Evolutionary conservation across 2,797 vertebrate species (phyloP).

Genomic region (Balearica regulorum): DNA sequence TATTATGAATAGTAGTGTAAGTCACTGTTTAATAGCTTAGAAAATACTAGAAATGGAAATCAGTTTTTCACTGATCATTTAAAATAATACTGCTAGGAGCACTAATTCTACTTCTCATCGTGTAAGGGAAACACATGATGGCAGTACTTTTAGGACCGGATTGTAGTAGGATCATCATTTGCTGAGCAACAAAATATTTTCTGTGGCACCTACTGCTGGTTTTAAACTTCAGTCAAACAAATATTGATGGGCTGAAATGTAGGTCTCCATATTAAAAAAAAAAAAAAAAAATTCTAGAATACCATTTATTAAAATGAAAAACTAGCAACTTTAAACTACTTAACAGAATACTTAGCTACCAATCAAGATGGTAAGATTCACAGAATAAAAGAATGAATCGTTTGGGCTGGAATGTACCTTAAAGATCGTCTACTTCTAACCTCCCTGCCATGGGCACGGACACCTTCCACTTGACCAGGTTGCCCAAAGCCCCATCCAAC

Average conservation of each 20-base stretch:
- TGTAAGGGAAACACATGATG: accelerated
- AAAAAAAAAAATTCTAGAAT: neutral
- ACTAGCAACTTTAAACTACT: neutral
- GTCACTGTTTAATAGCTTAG: neutral
- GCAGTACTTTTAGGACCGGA: neutral
- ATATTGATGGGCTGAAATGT: neutral
- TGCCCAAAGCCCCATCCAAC: too few species aligned
- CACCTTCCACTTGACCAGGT: too few species aligned
- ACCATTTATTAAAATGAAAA: neutral
- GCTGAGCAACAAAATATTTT: neutral
- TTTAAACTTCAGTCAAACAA: neutral
- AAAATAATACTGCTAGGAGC: neutral
- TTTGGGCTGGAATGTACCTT: too few species aligned
- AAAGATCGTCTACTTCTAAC: too few species aligned
- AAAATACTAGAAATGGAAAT: neutral
- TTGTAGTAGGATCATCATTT: neutral
- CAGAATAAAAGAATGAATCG: too few species aligned
- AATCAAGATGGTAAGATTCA: neutral
- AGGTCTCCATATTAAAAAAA: neutral
- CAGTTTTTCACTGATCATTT: neutral
- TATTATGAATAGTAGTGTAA: neutral
- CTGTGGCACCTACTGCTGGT: neutral
- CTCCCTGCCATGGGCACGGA: too few species aligned
- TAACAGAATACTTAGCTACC: neutral
- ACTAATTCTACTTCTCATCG: neutral